Evolutionary conservation across 2,888 invertebrate genomes (phyloP), one percentile per base, ranked within the genome.

Genomic region (Tipula lateralis): DNA sequence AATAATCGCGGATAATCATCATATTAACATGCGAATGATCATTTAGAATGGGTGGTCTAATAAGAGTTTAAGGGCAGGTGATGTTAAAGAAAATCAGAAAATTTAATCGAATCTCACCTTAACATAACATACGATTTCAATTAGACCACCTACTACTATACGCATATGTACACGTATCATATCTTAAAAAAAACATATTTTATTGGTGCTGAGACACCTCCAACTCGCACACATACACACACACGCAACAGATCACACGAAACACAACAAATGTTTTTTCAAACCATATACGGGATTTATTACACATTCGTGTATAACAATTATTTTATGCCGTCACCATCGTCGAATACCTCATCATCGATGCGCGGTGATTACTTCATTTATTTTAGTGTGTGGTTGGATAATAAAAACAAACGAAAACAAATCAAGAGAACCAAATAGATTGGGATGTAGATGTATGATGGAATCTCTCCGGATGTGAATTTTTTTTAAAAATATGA

Each of bases 391-490:
- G 66, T 19, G 66, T 66, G 24, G 66, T 66, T 66, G 66, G 66
- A 19, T 66, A 66, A 66, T 66, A 66, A 66, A 44, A 44, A 44
- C 39, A 39, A 6, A 32, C 32, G 32, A 5, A 39, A 50, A 50
- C 66, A 66, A 66, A 66, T 66, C 66, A n/a, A n/a, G n/a, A n/a
- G n/a, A n/a, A n/a, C n/a, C n/a, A n/a, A n/a, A n/a, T n/a, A n/a
- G 66, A 66, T 66, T 66, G 9, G 66, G 24, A 66, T 24, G 66
- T 24, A 66, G 24, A 24, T 19, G 66, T 66, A 66, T 66, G 66
- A 66, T 66, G 66, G 66, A 66, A 66, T 66, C 66, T 66, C 66
- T 66, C 66, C 66, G 66, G 66, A 66, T 66, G 66, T 66, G 66
- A 66, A 66, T 66, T 66, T 44, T 44, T n/a, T 44, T 50, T 50